Evolutionary conservation across 2,113 vertebrate genomes (phyloP).

Genomic region (Alexandromys fortis): DNA sequence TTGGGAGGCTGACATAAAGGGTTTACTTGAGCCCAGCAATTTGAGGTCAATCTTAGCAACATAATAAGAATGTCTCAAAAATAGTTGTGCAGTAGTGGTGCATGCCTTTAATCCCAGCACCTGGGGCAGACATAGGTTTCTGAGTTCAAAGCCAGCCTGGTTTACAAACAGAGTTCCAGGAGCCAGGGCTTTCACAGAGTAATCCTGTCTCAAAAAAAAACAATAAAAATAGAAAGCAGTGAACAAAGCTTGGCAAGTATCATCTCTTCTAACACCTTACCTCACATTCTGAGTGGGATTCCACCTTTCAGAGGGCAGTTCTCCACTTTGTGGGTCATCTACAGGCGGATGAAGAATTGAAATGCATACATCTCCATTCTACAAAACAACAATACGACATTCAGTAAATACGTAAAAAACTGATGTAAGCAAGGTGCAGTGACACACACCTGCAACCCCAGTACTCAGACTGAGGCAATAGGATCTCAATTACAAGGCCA

Average conservation of each 20-base stretch:
- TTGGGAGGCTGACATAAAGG: background rate
- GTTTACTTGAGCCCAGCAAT: background rate
- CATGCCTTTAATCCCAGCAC: background rate
- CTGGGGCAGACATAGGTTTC: background rate
- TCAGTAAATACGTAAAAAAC: constrained; percentile 48
- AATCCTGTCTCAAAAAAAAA: background rate
- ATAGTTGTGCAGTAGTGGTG: background rate
- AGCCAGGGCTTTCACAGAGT: background rate
- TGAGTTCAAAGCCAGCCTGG: background rate
- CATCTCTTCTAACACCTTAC: constrained; percentile 83
- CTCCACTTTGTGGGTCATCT: constrained; percentile 98
- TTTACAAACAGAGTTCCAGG: background rate
- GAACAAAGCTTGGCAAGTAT: background rate
- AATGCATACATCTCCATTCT: constrained; percentile 99
- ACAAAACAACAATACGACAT: constrained; percentile 77
- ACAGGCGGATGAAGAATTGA: constrained; percentile 99
- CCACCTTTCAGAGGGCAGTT: constrained; percentile 98
- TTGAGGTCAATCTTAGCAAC: background rate
- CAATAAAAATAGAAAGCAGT: no score
- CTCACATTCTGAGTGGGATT: constrained; percentile 99
- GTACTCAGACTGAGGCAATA: background rate
- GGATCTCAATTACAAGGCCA: background rate
- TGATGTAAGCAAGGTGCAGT: background rate
- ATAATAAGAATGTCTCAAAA: background rate
- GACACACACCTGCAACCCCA: background rate